A percentile compares a stretch with the other conserved stretches of the same genome.
These are phyloP conservation scores for Pithys albifrons DNA, from an alignment of 2,113 vertebrate genomes.

Conservation along the genomic window DNA sequence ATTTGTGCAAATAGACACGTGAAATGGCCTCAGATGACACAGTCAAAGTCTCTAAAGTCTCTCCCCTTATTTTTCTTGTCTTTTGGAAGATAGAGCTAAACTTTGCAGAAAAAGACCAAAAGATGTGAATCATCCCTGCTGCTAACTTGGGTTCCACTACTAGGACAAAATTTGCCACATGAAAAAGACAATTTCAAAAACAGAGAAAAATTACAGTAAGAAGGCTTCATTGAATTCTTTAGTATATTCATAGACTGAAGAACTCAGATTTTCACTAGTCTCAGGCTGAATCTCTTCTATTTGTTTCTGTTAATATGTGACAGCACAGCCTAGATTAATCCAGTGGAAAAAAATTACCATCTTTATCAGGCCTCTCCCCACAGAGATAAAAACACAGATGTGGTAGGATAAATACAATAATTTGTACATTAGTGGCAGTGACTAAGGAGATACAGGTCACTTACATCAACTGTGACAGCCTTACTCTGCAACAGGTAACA, in stretches of 20 bases:
- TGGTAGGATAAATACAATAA: neutral
- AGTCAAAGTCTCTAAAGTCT: neutral
- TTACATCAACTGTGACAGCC: neutral
- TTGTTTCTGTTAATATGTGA: neutral
- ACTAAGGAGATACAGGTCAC: neutral
- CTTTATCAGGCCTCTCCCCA: neutral
- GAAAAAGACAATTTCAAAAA: neutral
- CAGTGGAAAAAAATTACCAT: neutral
- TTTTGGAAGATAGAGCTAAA: neutral
- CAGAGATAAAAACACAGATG: fast-evolving
- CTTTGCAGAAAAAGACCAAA: neutral
- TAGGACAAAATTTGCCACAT: neutral
- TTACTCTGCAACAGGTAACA: neutral
- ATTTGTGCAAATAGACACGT: neutral
- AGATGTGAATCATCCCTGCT: neutral
- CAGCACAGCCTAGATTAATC: neutral
- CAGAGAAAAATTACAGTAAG: neutral
- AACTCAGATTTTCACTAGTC: neutral
- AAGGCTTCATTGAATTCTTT: neutral
- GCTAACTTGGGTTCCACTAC: neutral
- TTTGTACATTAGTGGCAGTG: neutral
- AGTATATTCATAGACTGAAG: neutral
- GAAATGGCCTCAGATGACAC: neutral
- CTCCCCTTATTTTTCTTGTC: neutral
- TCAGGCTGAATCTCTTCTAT: neutral